These are phyloP conservation scores for Tryphoninae sp. DNA, from an alignment of 2,888 invertebrate species.

Conservation along the genomic window DNA sequence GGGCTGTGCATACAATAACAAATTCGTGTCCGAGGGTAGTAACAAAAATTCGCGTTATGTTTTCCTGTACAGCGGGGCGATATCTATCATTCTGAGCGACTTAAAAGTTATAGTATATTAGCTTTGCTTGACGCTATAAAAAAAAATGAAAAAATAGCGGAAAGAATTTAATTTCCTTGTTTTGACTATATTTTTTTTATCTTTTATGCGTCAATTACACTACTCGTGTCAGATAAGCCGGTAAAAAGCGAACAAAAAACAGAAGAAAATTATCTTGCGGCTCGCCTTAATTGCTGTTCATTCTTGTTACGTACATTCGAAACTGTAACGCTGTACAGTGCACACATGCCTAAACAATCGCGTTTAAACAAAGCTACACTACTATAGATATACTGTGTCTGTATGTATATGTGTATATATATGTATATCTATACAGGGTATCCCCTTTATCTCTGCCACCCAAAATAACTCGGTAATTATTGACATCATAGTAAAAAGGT, in stretches of 20 bases:
- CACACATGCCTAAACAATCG: conserved; percentile 57
- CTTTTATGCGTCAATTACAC: conserved; percentile 3
- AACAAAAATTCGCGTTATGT: conserved; percentile 42
- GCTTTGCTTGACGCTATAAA: conserved; percentile 39
- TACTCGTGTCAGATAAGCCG: conserved; percentile 35
- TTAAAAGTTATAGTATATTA: conserved; percentile 16
- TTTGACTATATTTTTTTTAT: not conserved
- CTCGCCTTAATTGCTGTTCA: conserved; percentile 59
- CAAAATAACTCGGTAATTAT: no score
- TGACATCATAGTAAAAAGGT: no score
- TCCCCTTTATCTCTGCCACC: no score
- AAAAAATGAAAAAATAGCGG: not conserved
- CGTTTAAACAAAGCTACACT: conserved; percentile 18
- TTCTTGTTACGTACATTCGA: conserved; percentile 49
- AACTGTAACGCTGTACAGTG: conserved; percentile 52
- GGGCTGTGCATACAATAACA: conserved; percentile 66
- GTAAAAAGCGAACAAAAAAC: conserved; percentile 27
- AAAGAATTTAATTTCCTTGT: not conserved
- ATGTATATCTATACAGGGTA: not conserved
- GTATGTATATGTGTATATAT: not conserved
- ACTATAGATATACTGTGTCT: not conserved
- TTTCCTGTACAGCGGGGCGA: conserved; percentile 17
- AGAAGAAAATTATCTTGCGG: conserved; percentile 46
- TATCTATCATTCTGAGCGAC: conserved; percentile 38
- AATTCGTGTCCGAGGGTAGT: conserved; percentile 50